Evolutionary conservation across 2,888 invertebrate genomes (phyloP).

Genomic region (Isotomurus palustris): DNA sequence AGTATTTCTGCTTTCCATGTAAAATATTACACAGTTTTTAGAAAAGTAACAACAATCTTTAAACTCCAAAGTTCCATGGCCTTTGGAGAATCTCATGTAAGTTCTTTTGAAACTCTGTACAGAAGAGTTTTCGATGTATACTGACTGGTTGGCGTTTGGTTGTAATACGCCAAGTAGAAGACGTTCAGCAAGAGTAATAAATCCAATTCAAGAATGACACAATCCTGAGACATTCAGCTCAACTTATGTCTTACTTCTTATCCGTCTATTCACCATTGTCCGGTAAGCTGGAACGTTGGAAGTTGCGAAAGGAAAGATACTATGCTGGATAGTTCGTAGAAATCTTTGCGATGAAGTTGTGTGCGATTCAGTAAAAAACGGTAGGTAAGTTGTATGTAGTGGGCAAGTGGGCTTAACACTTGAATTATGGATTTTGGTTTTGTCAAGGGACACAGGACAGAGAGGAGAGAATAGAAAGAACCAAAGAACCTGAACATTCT

Average conservation of each 20-base stretch:
- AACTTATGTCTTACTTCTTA: neutral
- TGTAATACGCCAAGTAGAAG: neutral
- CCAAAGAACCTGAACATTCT: neutral
- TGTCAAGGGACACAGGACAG: no score
- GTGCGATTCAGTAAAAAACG: no score
- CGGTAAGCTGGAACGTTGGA: neutral
- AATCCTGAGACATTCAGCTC: conserved; percentile 1
- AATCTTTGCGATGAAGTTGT: no score
- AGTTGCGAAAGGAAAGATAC: neutral
- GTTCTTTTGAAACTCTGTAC: neutral
- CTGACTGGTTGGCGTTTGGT: neutral
- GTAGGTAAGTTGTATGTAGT: neutral
- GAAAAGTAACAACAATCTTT: no score
- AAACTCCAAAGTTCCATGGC: no score
- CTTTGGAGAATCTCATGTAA: no score
- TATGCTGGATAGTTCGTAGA: no score
- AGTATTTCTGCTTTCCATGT: no score
- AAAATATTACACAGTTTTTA: no score
- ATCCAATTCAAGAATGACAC: neutral
- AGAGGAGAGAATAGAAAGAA: no score
- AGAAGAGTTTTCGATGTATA: neutral
- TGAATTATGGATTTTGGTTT: neutral
- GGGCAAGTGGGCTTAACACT: neutral
- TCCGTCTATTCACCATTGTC: neutral
- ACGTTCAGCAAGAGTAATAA: neutral